Evolutionary conservation across 2,113 vertebrate species (phyloP).

Genomic region (Pogonocichla stellata): DNA sequence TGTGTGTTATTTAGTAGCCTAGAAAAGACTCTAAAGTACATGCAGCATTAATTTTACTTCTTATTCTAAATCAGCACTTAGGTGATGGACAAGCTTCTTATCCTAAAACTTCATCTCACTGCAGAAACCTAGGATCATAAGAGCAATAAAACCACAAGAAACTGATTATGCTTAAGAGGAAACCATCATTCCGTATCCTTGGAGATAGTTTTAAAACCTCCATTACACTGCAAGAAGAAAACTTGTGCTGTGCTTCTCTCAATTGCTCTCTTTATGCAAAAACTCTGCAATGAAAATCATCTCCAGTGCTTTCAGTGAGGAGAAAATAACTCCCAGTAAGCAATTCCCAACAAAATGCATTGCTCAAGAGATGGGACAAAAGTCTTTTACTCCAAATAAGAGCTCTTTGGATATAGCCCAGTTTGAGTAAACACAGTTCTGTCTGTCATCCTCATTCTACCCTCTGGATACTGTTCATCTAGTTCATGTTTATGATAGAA

Average conservation of each 20-base stretch:
- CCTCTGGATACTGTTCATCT: not conserved
- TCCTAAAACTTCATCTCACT: not conserved
- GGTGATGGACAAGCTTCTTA: not conserved
- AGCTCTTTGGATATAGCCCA: not conserved
- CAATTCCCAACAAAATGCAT: not conserved
- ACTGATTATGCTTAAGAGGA: not conserved
- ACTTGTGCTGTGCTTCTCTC: not conserved
- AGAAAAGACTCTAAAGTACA: not conserved
- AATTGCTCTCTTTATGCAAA: not conserved
- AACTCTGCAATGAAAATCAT: not conserved
- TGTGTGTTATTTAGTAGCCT: not conserved
- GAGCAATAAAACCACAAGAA: slow-evolving; percentile 5
- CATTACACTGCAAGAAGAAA: not conserved
- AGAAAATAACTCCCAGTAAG: not conserved
- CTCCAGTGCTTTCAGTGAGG: not conserved
- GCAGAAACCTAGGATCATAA: not conserved
- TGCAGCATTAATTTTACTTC: slow-evolving; percentile 10
- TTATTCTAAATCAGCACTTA: not conserved
- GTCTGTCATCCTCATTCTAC: not conserved
- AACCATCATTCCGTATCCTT: not conserved
- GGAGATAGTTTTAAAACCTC: not conserved
- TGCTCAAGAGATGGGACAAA: not conserved
- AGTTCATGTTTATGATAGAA: not conserved
- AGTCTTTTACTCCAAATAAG: not conserved
- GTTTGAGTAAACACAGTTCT: not conserved